Evolutionary conservation across 2,113 vertebrate species (phyloP).

Genomic region (Atherinomorus stipes): DNA sequence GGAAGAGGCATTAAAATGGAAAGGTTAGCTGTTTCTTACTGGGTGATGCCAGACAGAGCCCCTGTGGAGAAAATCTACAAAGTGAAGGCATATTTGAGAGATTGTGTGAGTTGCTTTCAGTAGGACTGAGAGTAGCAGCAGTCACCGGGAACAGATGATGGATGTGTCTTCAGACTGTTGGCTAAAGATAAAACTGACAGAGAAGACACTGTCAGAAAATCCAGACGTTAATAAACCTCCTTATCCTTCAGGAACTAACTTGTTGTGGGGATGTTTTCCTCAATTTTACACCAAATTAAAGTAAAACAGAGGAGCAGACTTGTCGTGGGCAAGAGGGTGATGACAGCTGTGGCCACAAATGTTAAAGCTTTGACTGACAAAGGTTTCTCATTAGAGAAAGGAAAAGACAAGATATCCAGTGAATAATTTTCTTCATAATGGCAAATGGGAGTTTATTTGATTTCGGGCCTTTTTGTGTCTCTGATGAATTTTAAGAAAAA

Average conservation of each 20-base stretch:
- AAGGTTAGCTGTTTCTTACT: slow-evolving; percentile 25
- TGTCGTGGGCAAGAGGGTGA: not conserved
- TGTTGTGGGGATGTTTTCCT: slow-evolving; percentile 9
- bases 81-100: slow-evolving; percentile 48
- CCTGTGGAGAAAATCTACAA: slow-evolving; percentile 28
- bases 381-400: not conserved
- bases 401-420: not conserved
- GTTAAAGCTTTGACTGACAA: slow-evolving; percentile 12
- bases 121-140: slow-evolving; percentile 32
- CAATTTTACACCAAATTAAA: slow-evolving; percentile 15
- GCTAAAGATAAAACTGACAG: slow-evolving; percentile 41
- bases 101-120: slow-evolving; percentile 36
- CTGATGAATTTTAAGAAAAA: too few species aligned
- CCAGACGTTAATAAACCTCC: slow-evolving; percentile 30
- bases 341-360: not conserved
- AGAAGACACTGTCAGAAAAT: slow-evolving; percentile 13
- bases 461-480: too few species aligned
- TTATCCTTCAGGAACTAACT: not conserved
- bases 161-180: slow-evolving; percentile 50
- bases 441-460: too few species aligned
- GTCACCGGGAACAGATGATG: slow-evolving; percentile 51
- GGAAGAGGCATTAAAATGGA: slow-evolving; percentile 11
- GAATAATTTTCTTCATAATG: too few species aligned
- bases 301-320: not conserved
- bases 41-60: slow-evolving; percentile 2